A percentile compares a stretch with the other conserved stretches of the same genome.
Conservation (phyloP, 2,797 vertebrate species). For the Chrysolophus pictus region DNA sequence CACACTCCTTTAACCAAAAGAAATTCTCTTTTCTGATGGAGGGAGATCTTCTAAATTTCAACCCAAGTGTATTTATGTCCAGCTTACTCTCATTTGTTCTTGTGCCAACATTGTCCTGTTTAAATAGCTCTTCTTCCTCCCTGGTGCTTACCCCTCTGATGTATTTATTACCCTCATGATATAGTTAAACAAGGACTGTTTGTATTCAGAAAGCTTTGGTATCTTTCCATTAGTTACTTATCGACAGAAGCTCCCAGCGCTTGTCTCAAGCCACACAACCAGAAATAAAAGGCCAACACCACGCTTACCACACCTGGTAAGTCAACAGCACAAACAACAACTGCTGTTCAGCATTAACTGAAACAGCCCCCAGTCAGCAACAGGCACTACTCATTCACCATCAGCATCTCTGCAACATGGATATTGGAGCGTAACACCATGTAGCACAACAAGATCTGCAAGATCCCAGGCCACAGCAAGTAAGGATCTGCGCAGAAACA, state of each 20-base stretch:
- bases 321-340: background rate
- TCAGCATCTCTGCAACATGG: background rate
- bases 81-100: background rate
- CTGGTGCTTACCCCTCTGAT: constrained; percentile 1
- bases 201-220: background rate
- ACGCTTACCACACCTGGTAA: rapidly evolving
- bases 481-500: no score
- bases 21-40: background rate
- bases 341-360: background rate
- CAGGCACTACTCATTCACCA: background rate
- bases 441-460: no score
- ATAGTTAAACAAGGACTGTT: background rate
- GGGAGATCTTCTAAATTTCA: constrained; percentile 9
- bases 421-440: no score
- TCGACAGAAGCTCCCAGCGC: background rate
- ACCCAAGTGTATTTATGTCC: background rate
- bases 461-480: no score
- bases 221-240: background rate
- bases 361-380: background rate
- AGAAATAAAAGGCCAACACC: no score
- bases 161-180: constrained; percentile 10
- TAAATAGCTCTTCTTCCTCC: constrained; percentile 34
- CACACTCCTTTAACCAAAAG: background rate
- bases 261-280: background rate
- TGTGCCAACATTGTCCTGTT: constrained; percentile 9